Percentiles rank a stretch among this genome's conserved stretches.
These are phyloP conservation scores for Sabellastarte sp. DNA, from an alignment of 2,888 invertebrate genomes.

Conservation along the genomic window DNA sequence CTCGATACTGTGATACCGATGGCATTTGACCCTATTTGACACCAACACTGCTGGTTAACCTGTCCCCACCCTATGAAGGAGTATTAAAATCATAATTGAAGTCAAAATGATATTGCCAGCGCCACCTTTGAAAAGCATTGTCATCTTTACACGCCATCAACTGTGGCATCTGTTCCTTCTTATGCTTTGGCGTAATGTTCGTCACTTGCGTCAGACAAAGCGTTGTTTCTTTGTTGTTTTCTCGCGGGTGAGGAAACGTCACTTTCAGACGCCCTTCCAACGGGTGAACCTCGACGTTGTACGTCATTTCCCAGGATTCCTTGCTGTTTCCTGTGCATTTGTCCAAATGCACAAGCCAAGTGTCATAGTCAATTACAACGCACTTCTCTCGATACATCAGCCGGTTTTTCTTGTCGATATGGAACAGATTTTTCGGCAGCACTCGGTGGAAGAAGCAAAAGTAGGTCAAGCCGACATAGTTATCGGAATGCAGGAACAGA, in stretches of 20 bases:
- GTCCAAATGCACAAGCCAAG: neutral
- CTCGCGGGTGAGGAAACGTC: neutral
- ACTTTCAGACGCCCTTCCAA: neutral
- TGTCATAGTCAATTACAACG: neutral
- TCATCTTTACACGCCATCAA: constrained; percentile 16
- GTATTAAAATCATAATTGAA: constrained; percentile 30
- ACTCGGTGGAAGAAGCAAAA: constrained; percentile 35
- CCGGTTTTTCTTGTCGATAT: constrained; percentile 25
- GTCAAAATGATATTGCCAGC: constrained; percentile 30
- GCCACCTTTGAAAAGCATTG: constrained; percentile 27
- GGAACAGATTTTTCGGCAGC: constrained; percentile 35
- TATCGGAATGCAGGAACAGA: constrained; percentile 24
- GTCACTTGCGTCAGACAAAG: constrained; percentile 34
- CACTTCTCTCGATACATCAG: constrained; percentile 12
- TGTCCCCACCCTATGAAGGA: too few relatives aligned
- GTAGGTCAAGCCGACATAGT: constrained; percentile 34
- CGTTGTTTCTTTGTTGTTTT: neutral
- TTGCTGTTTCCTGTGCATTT: neutral
- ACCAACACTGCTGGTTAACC: too few relatives aligned
- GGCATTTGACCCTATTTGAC: too few relatives aligned
- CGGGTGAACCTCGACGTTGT: neutral
- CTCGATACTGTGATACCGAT: too few relatives aligned
- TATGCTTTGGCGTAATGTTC: constrained; percentile 17
- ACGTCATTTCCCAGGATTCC: neutral
- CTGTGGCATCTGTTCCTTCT: constrained; percentile 39